Conservation (phyloP, 2,113 vertebrate species). For the Martes martes region DNA sequence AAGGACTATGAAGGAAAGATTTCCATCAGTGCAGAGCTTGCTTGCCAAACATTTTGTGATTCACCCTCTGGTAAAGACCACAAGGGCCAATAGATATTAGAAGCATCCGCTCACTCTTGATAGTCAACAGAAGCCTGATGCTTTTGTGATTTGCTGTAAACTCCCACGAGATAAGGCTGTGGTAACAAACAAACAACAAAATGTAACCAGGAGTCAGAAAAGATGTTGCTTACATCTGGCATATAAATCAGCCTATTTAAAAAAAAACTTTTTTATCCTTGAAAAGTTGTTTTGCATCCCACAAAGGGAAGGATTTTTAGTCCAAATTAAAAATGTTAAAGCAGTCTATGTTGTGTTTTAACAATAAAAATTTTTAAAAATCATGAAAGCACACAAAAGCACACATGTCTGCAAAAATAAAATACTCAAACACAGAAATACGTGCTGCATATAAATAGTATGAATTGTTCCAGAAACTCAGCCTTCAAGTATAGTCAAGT, state of each 20-base stretch:
- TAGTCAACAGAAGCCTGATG: background rate
- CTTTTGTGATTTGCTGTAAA: background rate
- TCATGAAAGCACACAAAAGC: background rate
- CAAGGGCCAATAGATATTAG: background rate
- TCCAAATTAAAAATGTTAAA: slow-evolving; percentile 28
- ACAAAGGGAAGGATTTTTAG: slow-evolving; percentile 55
- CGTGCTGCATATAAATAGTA: background rate
- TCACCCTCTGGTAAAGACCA: background rate
- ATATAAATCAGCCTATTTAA: slow-evolving; percentile 34
- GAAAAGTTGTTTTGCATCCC: slow-evolving; percentile 51
- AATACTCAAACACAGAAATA: background rate
- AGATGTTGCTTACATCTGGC: slow-evolving; percentile 51
- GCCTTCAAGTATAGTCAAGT: background rate
- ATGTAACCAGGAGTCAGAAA: slow-evolving; percentile 27
- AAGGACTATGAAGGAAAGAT: background rate
- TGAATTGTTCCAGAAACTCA: background rate
- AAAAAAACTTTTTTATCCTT: slow-evolving; percentile 15
- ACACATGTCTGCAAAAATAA: background rate
- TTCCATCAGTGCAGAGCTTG: background rate
- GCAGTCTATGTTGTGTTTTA: background rate
- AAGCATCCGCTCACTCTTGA: background rate
- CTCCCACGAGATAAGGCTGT: background rate
- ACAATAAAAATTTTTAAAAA: background rate
- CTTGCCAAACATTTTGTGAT: background rate
- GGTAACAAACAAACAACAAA: slow-evolving; percentile 49